A percentile compares a stretch with the other conserved stretches of the same genome.
These are phyloP conservation scores for Byasa hedistus DNA, from an alignment of 2,888 invertebrate genomes.

Conservation along the genomic window DNA sequence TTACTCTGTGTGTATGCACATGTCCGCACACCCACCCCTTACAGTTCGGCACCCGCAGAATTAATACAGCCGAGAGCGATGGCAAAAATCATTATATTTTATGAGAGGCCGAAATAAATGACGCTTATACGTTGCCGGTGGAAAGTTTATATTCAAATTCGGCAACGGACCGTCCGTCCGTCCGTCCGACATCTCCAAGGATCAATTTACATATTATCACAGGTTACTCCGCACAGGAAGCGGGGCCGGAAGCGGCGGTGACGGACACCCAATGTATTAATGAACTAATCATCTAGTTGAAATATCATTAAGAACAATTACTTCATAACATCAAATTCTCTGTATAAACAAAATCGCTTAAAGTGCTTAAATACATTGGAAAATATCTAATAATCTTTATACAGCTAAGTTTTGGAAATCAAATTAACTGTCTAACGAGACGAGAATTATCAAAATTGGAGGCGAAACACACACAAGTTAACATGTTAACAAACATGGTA, in stretches of 20 bases:
- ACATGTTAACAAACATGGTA: no score
- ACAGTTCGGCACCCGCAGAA: slow-evolving; percentile 56
- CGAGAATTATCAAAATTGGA: no score
- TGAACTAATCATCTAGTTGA: no score
- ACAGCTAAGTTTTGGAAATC: no score
- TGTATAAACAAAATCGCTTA: no score
- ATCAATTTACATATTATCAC: slow-evolving; percentile 80
- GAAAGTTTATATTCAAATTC: slow-evolving; percentile 79
- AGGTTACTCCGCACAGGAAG: slow-evolving; percentile 62
- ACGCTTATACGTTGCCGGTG: slow-evolving; percentile 68
- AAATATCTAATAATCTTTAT: no score
- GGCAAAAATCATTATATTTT: slow-evolving; percentile 80
- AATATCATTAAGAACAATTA: no score
- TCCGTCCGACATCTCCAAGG: slow-evolving; percentile 76
- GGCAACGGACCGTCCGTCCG: slow-evolving; percentile 55
- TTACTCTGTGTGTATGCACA: slow-evolving; percentile 38
- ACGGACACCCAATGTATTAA: not conserved
- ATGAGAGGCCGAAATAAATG: slow-evolving; percentile 76
- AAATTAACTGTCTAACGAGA: no score
- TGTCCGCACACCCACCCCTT: slow-evolving; percentile 64
- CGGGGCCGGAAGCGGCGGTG: slow-evolving; percentile 39
- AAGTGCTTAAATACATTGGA: no score
- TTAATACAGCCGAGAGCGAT: slow-evolving; percentile 70
- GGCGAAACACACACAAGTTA: no score
- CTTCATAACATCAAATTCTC: no score